Evolutionary conservation across 2,888 invertebrate genomes (phyloP).

Genomic region (Scaptomyza reducta): DNA sequence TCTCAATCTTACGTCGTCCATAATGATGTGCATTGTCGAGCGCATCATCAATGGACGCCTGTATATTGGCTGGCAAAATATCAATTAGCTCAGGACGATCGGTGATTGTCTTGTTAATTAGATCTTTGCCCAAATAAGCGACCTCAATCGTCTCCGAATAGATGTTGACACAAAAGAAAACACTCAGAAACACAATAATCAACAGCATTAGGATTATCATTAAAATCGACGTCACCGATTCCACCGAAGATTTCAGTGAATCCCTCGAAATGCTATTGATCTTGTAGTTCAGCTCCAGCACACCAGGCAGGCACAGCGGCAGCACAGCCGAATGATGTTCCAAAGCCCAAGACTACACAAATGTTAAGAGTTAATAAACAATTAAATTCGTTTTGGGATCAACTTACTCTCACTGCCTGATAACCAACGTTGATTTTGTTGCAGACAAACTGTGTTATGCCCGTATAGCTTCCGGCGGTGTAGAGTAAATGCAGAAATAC

Average conservation of each 20-base stretch:
- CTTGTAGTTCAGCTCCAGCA: slow-evolving; percentile 89
- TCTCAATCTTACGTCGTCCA: slow-evolving; percentile 95
- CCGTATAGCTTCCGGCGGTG: slow-evolving; percentile 76
- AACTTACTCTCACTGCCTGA: slow-evolving; percentile 57
- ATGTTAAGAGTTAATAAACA: background rate
- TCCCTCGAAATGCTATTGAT: slow-evolving; percentile 87
- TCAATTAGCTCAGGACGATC: slow-evolving; percentile 94
- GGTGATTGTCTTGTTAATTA: slow-evolving; percentile 94
- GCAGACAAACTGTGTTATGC: slow-evolving; percentile 77
- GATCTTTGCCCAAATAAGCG: slow-evolving; percentile 93
- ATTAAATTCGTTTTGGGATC: background rate
- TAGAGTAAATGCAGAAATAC: slow-evolving; percentile 84
- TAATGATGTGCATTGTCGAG: slow-evolving; percentile 97
- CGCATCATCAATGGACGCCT: slow-evolving; percentile 91
- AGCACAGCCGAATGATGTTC: slow-evolving; percentile 87
- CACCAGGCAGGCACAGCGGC: slow-evolving; percentile 91
- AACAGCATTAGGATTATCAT: slow-evolving; percentile 94
- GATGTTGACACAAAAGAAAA: slow-evolving; percentile 90
- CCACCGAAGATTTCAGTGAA: slow-evolving; percentile 90
- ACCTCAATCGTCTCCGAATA: slow-evolving; percentile 97
- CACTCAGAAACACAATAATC: slow-evolving; percentile 90
- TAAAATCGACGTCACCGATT: slow-evolving; percentile 93
- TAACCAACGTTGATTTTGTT: slow-evolving; percentile 71
- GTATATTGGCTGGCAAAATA: slow-evolving; percentile 88
- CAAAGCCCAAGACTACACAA: slow-evolving; percentile 84